Percentiles rank a stretch among this genome's conserved stretches.
phyloP scores from a whole-genome alignment of 2,113 vertebrate genomes.

The Oreochromis spilurus region DNA sequence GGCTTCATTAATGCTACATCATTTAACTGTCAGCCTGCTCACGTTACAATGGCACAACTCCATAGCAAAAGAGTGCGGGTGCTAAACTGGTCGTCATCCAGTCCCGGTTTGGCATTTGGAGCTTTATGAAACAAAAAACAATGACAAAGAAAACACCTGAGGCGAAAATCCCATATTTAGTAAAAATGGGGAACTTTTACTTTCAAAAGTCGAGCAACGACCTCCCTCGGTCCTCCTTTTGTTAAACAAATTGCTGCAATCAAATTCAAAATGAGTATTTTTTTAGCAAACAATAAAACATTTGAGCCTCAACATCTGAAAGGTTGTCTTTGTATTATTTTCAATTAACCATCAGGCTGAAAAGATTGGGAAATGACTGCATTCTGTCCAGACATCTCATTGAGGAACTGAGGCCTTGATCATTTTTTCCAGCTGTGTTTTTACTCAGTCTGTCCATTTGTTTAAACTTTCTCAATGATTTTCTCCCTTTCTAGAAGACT shows the following conservation, averaged over 20 bases:
- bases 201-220: neutral
- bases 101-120: neutral
- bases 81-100: neutral
- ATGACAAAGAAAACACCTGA: neutral
- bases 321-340: neutral
- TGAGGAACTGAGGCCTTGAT: neutral
- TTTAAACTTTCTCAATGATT: neutral
- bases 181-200: neutral
- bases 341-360: neutral
- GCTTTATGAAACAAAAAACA: neutral
- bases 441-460: neutral
- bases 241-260: rapidly evolving
- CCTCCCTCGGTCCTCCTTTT: neutral
- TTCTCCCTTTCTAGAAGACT: neutral
- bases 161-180: rapidly evolving
- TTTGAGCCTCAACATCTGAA: neutral
- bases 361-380: neutral
- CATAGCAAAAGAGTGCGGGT: rapidly evolving
- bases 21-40: neutral
- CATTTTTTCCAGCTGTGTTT: neutral
- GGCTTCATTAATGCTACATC: neutral
- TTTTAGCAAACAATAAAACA: neutral
- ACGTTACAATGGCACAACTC: neutral
- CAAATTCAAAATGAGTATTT: neutral
- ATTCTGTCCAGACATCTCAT: neutral